Evolutionary conservation across 2,797 vertebrate genomes (phyloP).

Genomic region (Pipistrellus pipistrellus): DNA sequence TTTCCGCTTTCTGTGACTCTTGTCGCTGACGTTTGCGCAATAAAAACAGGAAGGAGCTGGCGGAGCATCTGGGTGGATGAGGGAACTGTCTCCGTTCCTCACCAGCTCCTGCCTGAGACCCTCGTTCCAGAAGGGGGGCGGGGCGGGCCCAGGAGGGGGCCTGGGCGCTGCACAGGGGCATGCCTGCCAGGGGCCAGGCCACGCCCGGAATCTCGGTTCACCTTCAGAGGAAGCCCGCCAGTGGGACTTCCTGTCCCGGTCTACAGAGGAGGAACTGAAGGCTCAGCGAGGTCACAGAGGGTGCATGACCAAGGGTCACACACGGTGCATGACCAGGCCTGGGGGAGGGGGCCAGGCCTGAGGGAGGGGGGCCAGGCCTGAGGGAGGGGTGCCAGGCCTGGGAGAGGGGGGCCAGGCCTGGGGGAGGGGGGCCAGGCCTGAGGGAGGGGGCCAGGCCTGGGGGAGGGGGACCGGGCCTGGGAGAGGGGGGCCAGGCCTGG

Average conservation of each 20-base stretch:
- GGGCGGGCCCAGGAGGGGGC: rapidly evolving
- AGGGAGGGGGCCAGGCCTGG: too few species aligned
- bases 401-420: too few species aligned
- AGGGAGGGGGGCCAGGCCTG: neutral
- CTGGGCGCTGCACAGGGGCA: rapidly evolving
- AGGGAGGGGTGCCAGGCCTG: neutral
- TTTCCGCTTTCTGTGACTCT: conserved; percentile 29
- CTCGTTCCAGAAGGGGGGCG: neutral
- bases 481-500: neutral
- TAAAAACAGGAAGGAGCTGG: conserved; percentile 29
- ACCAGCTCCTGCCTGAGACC: rapidly evolving
- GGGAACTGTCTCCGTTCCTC: neutral
- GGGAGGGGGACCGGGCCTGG: too few species aligned
- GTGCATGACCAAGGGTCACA: neutral
- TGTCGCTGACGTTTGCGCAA: neutral
- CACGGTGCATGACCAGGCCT: neutral
- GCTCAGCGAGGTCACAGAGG: neutral
- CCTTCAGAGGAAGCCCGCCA: neutral
- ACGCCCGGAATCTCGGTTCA: rapidly evolving
- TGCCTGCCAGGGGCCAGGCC: neutral
- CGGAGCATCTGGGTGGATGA: neutral
- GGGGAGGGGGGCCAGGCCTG: neutral
- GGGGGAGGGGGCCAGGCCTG: neutral
- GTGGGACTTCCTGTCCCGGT: neutral
- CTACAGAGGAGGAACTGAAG: neutral